These are phyloP conservation scores for Bradypus variegatus DNA, from an alignment of 2,797 vertebrate genomes.

Conservation along the genomic window DNA sequence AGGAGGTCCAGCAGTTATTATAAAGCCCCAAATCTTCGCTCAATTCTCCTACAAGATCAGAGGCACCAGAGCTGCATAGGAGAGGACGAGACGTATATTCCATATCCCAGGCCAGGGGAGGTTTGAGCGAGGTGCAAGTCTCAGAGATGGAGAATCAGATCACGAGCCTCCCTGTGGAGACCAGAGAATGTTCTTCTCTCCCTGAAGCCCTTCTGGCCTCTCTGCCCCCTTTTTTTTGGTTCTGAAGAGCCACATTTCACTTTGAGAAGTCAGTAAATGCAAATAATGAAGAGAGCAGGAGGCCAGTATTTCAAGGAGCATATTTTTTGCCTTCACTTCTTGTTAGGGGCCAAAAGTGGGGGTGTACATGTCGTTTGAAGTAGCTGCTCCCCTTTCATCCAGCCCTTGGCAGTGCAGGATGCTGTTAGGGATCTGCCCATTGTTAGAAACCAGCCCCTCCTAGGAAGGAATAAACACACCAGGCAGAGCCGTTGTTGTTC, in stretches of 20 bases:
- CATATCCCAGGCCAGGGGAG: background rate
- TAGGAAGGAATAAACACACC: constrained; percentile 37
- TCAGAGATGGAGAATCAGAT: background rate
- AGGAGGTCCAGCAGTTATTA: constrained; percentile 41
- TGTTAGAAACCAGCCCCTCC: constrained; percentile 24
- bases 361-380: background rate
- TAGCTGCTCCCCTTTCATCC: background rate
- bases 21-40: constrained; percentile 21
- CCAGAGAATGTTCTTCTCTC: background rate
- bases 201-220: background rate
- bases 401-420: background rate
- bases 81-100: background rate
- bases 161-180: background rate
- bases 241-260: background rate
- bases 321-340: background rate
- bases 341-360: background rate
- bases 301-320: background rate
- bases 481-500: constrained; percentile 3
- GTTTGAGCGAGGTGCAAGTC: background rate
- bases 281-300: background rate
- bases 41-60: constrained; percentile 29
- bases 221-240: background rate
- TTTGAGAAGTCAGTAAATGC: constrained; percentile 1
- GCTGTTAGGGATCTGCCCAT: constrained; percentile 12
- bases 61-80: background rate